Base-by-base conservation (phyloP, 2,113 vertebrate species). In the Alethe diademata region DNA sequence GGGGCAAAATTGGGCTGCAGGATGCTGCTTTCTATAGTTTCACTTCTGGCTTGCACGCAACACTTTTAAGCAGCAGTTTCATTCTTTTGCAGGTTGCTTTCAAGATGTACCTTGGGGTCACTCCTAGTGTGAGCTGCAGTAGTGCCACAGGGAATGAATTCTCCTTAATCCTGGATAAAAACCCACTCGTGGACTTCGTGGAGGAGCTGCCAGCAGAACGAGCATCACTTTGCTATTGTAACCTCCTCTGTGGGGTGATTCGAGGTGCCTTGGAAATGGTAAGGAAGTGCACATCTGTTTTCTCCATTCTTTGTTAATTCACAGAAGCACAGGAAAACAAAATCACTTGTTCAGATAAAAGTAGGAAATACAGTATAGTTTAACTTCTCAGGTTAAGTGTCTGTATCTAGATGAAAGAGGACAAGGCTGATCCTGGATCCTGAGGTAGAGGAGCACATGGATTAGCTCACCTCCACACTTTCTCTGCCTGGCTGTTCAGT, bases 191-290 rank as follows among this genome's bases (percentile, higher is more conserved):
- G 28, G 98, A 98, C 40, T 98, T 98, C 38, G 97, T 98, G 86
- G 98, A 98, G 57, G 97, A 98, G 85, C 96, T 98, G 33, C 98
- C 98, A 23, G 86, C 95, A 2, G 97, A 98, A 29, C 94, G 98
- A 66, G 96, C 98, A 11, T 97, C 97, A 3, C 96, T 98, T 65
- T 97, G 97, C 93, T 98, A 98, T 86, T 98, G 98, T 85, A 98
- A 97, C 61, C 72, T 98, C 23, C 97, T 98, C 45, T 98, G 98
- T 8, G 98, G 98, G 15, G 97, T 98, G 88, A 98, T 98, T 92
- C 96, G 98, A 93, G 98, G 98, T 12, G 98, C 98, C 78, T 92
- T 98, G 92, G 98, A 98, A 97, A 98, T 98, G 98, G 98, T 98
- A 97, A 96, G 60, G 36, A 88, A 74, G 20, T 5, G 15, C 15